Evolutionary conservation across 2,797 vertebrate species (phyloP).

Genomic region (Helicolenus hilgendorfi): DNA sequence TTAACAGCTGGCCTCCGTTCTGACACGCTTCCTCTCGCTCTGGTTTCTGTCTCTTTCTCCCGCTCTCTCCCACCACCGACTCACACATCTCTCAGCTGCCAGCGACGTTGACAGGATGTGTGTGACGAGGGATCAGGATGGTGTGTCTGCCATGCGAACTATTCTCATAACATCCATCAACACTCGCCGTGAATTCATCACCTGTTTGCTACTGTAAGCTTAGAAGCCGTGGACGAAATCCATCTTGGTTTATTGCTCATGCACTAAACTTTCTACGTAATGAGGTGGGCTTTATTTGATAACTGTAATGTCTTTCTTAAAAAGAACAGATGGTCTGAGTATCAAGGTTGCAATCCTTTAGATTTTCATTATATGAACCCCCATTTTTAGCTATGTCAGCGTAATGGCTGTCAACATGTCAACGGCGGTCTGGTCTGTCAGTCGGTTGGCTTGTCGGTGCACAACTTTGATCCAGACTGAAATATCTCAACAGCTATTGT

Average conservation of each 20-base stretch:
- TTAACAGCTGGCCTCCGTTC: slow-evolving; percentile 72
- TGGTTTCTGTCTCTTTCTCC: slow-evolving; percentile 17
- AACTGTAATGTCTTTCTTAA: not conserved
- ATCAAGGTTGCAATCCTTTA: not conserved
- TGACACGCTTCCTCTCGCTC: slow-evolving; percentile 47
- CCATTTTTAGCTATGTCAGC: not conserved
- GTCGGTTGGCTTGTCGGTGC: not conserved
- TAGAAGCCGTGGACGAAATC: slow-evolving; percentile 21
- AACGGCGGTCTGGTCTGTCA: not conserved
- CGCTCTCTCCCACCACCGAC: slow-evolving; percentile 7
- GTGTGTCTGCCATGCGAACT: slow-evolving; percentile 75
- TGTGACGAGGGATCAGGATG: slow-evolving; percentile 78
- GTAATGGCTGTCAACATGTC: not conserved
- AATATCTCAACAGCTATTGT: not conserved
- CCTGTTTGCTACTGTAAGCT: slow-evolving; percentile 79
- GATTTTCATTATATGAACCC: not conserved
- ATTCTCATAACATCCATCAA: slow-evolving; percentile 81
- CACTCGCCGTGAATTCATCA: slow-evolving; percentile 67
- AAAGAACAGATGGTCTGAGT: not conserved
- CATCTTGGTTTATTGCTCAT: slow-evolving; percentile 9
- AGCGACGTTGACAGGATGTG: slow-evolving; percentile 72
- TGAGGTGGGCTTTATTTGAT: slow-evolving; percentile 15
- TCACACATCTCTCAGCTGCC: slow-evolving; percentile 69
- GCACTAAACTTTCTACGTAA: slow-evolving; percentile 22
- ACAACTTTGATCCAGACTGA: not conserved